These are phyloP conservation scores for Synchiropus splendidus DNA, from an alignment of 2,113 vertebrate species.

Conservation along the genomic window DNA sequence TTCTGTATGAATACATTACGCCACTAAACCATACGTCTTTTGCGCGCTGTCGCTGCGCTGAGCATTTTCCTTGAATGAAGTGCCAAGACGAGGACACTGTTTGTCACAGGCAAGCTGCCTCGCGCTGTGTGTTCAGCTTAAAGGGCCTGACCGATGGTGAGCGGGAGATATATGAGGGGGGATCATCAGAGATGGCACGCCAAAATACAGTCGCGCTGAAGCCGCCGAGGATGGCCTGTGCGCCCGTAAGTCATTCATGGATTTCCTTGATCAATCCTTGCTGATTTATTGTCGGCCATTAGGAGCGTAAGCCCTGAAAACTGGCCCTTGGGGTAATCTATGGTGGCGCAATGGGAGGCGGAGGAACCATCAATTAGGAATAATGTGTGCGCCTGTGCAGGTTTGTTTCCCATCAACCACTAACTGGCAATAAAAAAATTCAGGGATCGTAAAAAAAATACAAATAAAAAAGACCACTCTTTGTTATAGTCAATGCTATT, in stretches of 20 bases:
- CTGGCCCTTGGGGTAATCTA: constrained; percentile 24
- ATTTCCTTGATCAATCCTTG: constrained; percentile 38
- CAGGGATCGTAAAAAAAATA: constrained; percentile 8
- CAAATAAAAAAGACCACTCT: not conserved
- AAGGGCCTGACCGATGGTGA: not conserved
- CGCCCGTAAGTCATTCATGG: constrained; percentile 26
- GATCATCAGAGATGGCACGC: not conserved
- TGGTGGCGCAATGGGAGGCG: constrained; percentile 19
- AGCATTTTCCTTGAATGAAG: constrained; percentile 3
- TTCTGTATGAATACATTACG: constrained; percentile 46
- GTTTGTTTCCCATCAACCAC: not conserved
- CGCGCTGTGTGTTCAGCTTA: not conserved
- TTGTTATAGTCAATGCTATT: constrained; percentile 5
- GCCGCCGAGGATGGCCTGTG: too few relatives aligned
- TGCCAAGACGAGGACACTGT: constrained; percentile 3
- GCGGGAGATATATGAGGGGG: too few relatives aligned
- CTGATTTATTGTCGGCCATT: constrained; percentile 42
- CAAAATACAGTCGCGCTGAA: too few relatives aligned
- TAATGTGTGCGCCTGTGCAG: not conserved
- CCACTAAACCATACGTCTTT: constrained; percentile 29
- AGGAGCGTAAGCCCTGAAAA: constrained; percentile 32
- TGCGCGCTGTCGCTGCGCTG: constrained; percentile 6
- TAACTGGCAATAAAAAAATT: constrained; percentile 10
- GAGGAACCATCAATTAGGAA: constrained; percentile 11
- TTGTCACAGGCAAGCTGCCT: constrained; percentile 6